These are phyloP conservation scores for Drosophila azteca DNA, from an alignment of 1,140 invertebrate species.

Conservation along the genomic window DNA sequence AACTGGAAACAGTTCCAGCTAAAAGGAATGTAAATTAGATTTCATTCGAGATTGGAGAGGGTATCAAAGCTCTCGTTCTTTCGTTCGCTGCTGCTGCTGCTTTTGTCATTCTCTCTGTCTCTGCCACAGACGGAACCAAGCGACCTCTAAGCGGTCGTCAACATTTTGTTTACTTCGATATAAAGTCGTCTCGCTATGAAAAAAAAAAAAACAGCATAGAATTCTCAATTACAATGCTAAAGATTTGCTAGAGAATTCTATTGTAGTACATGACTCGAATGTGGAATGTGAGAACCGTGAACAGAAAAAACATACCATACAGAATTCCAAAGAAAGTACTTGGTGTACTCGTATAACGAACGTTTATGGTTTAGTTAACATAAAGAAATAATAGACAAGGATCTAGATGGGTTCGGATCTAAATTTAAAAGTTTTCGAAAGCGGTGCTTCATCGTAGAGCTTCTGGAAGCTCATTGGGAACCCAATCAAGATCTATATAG, in stretches of 20 bases:
- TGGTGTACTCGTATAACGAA: too few relatives aligned
- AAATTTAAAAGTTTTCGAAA: too few relatives aligned
- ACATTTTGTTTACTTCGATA: constrained; percentile 56
- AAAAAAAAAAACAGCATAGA: constrained; percentile 27
- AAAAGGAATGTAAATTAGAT: too few relatives aligned
- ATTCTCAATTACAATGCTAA: constrained; percentile 53
- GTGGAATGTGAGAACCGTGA: constrained; percentile 12
- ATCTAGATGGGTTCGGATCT: too few relatives aligned
- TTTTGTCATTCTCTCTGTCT: constrained; percentile 22
- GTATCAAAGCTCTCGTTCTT: constrained; percentile 18
- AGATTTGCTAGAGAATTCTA: constrained; percentile 9
- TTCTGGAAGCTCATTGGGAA: too few relatives aligned
- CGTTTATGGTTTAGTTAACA: too few relatives aligned
- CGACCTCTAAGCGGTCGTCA: constrained; percentile 61
- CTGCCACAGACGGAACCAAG: constrained; percentile 27
- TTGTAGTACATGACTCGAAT: too few relatives aligned
- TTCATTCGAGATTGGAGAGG: too few relatives aligned
- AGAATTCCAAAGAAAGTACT: too few relatives aligned
- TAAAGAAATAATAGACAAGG: neutral
- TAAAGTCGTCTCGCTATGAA: constrained; percentile 56
- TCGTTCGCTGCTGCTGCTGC: constrained; percentile 20
- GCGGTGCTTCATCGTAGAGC: too few relatives aligned
- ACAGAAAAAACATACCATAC: constrained; percentile 1
- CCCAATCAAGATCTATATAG: too few relatives aligned
- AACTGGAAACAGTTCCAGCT: too few relatives aligned